Evolutionary conservation across 2,888 invertebrate genomes (phyloP).

Genomic region (Arrhopalites spinosus): DNA sequence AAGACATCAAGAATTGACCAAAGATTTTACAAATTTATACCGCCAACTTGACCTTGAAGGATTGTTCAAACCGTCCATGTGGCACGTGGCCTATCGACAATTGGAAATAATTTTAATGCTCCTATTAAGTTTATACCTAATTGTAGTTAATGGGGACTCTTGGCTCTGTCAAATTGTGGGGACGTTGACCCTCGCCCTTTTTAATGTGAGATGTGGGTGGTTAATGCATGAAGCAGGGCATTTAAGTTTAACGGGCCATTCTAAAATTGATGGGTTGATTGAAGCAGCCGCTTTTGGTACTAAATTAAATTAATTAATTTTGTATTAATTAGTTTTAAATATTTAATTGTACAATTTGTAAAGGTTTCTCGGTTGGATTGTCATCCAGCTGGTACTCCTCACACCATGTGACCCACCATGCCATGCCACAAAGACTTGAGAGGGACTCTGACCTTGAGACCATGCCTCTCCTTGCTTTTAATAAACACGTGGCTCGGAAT

Average conservation of each 20-base stretch:
- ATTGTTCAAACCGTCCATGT: constrained; percentile 11
- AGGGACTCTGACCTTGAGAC: constrained; percentile 21
- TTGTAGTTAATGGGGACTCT: background rate
- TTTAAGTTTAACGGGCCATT: constrained; percentile 10
- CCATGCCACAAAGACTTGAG: constrained; percentile 17
- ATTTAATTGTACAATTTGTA: no score
- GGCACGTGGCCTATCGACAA: constrained; percentile 14
- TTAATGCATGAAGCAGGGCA: constrained; percentile 29
- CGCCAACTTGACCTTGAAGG: constrained; percentile 20
- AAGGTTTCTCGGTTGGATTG: background rate
- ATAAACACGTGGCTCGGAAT: constrained; percentile 5
- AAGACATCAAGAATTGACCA: background rate
- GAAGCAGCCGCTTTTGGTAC: background rate
- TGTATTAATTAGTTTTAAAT: background rate
- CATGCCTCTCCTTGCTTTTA: constrained; percentile 7
- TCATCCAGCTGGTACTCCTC: background rate
- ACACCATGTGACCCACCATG: background rate
- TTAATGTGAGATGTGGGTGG: constrained; percentile 14
- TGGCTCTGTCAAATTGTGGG: background rate
- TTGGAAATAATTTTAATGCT: constrained; percentile 6
- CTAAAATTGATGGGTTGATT: constrained; percentile 18
- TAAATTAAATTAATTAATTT: background rate
- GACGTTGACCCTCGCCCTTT: background rate
- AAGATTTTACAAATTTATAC: constrained; percentile 32
- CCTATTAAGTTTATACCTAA: background rate